A percentile compares a stretch with the other conserved stretches of the same genome.
phyloP scores from a whole-genome alignment of 2,797 vertebrate species.

The Acanthurus tractus region DNA sequence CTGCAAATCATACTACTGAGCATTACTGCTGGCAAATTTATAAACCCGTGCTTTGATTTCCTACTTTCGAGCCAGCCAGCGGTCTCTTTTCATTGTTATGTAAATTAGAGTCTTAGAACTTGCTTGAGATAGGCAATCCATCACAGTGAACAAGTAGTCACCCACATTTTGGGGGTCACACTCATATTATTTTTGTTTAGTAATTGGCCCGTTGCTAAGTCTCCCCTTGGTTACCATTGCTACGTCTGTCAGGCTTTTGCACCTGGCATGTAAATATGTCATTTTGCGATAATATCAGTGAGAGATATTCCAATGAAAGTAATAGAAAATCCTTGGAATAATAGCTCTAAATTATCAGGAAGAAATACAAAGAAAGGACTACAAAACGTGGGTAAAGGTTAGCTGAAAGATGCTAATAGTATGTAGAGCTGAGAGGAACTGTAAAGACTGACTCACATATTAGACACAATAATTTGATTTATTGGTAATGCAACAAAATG shows the following conservation, averaged over 20 bases:
- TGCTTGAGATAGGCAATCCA: conserved; percentile 33
- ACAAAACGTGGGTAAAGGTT: too few species aligned
- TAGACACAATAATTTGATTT: background rate
- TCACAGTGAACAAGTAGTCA: conserved; percentile 34
- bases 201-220: conserved; percentile 15
- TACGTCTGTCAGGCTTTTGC: too few species aligned
- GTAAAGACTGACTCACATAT: too few species aligned
- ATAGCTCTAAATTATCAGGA: too few species aligned
- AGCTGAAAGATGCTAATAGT: too few species aligned
- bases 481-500: background rate
- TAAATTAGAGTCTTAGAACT: conserved; percentile 38
- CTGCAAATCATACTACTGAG: conserved; percentile 49
- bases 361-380: too few species aligned
- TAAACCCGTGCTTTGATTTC: conserved; percentile 58
- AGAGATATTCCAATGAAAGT: too few species aligned
- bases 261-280: too few species aligned
- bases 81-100: conserved; percentile 18
- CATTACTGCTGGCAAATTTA: conserved; percentile 53
- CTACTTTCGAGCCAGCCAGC: conserved; percentile 30
- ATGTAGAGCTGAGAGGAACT: too few species aligned
- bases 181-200: conserved; percentile 21
- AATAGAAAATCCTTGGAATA: too few species aligned
- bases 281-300: too few species aligned
- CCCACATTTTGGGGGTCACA: background rate
- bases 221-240: too few species aligned